Conservation (phyloP, 2,113 vertebrate genomes). For the Micronycteris hirsuta region DNA sequence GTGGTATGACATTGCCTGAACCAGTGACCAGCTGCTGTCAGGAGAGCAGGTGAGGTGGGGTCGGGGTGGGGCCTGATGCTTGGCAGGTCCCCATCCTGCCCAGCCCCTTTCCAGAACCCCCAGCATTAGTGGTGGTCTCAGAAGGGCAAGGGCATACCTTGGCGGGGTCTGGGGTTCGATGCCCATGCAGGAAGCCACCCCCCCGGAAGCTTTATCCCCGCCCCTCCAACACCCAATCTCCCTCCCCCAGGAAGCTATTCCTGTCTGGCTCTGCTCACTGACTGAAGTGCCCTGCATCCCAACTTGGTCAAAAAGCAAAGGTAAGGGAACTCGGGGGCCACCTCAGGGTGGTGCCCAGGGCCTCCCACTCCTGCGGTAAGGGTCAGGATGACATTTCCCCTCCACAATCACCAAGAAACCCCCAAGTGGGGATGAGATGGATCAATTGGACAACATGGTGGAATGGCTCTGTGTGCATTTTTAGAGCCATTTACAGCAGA, state of each 20-base stretch:
- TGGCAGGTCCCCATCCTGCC: background rate
- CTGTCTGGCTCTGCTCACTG: background rate
- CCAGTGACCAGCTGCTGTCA: too few relatives aligned
- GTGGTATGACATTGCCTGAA: background rate
- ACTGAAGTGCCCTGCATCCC: background rate
- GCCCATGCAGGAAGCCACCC: background rate
- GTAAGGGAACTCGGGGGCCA: background rate
- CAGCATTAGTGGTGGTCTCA: background rate
- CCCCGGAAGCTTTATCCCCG: background rate
- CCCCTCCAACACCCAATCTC: background rate
- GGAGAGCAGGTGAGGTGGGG: background rate
- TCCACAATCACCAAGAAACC: background rate
- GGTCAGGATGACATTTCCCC: background rate
- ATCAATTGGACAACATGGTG: rapidly evolving
- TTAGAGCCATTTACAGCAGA: background rate
- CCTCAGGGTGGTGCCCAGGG: background rate
- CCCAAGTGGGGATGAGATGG: background rate
- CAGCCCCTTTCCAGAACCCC: background rate
- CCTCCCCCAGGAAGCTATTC: background rate
- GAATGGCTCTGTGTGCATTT: background rate
- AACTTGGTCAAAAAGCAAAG: conserved; percentile 17
- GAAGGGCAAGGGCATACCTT: background rate
- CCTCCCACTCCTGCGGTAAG: background rate
- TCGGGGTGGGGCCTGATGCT: background rate
- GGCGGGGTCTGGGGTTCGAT: background rate